These are phyloP conservation scores for Gila robusta DNA, from an alignment of 2,797 vertebrate species.

Conservation along the genomic window DNA sequence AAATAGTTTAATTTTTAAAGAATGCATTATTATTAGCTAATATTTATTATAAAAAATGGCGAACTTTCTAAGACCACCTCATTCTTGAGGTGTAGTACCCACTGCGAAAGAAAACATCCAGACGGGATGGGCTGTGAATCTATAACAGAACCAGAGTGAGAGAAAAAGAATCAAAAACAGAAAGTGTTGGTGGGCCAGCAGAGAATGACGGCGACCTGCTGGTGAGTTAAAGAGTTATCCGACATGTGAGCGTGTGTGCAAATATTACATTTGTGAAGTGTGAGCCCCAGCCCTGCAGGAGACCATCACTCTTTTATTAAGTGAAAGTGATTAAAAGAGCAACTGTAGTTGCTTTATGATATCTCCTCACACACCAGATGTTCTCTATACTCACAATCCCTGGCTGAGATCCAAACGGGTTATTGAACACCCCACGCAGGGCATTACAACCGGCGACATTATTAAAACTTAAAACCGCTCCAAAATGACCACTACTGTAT, in stretches of 20 bases:
- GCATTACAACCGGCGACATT: background rate
- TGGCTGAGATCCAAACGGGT: constrained; percentile 33
- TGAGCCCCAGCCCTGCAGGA: constrained; percentile 51
- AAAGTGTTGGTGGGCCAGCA: constrained; percentile 39
- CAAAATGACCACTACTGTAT: background rate
- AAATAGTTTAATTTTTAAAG: background rate
- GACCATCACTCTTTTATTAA: constrained; percentile 55
- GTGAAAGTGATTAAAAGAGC: constrained; percentile 63
- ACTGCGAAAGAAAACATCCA: background rate
- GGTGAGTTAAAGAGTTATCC: constrained; percentile 49
- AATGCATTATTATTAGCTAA: background rate
- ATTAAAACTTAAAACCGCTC: background rate
- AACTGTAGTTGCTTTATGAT: constrained; percentile 53
- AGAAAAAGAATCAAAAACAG: constrained; percentile 29
- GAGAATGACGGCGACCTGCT: constrained; percentile 52
- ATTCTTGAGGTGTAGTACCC: background rate
- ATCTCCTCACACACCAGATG: constrained; percentile 55
- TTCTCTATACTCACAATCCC: constrained; percentile 27
- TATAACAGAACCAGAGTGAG: background rate
- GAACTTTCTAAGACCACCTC: too few relatives aligned
- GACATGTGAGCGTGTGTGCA: constrained; percentile 30
- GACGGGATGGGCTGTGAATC: background rate
- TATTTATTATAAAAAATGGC: background rate
- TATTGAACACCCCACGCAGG: constrained; percentile 43
- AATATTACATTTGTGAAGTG: constrained; percentile 42